Conservation (phyloP, 1,140 invertebrate species). For the Caerostris darwini region DNA sequence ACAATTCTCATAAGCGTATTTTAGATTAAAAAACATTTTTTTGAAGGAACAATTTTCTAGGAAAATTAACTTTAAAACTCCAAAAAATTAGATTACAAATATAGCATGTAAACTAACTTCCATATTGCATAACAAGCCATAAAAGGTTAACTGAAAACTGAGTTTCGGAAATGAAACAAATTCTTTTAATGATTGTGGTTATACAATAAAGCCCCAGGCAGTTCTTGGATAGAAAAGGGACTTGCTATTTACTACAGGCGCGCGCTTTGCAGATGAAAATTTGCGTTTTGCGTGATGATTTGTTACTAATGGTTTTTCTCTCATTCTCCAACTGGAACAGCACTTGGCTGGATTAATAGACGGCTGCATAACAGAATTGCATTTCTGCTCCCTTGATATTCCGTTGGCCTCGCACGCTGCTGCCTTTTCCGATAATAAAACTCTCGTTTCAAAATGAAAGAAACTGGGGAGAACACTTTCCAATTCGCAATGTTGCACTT, state of each 20-base stretch:
- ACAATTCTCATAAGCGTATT: too few relatives aligned
- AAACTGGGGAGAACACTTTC: constrained; percentile 8
- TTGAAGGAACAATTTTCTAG: too few relatives aligned
- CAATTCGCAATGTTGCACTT: not conserved
- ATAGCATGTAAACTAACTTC: not conserved
- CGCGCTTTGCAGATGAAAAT: constrained; percentile 14
- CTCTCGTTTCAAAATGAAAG: not conserved
- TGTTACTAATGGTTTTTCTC: constrained; percentile 40
- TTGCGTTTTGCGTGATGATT: constrained; percentile 34
- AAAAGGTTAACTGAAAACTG: not conserved
- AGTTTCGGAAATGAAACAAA: not conserved
- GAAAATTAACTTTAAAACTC: too few relatives aligned
- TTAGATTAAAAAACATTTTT: too few relatives aligned
- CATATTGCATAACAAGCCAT: not conserved
- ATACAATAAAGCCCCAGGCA: not conserved
- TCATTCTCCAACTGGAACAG: not conserved
- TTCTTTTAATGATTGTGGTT: not conserved
- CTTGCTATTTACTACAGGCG: not conserved
- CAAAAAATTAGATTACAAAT: too few relatives aligned
- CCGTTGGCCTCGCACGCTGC: not conserved
- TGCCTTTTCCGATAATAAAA: constrained; percentile 40
- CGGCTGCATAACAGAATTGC: constrained; percentile 29
- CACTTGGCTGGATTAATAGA: constrained; percentile 8
- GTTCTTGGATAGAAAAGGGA: not conserved
- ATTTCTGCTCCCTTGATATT: constrained; percentile 23